These are phyloP conservation scores for Plecturocebus donacophilus DNA, from an alignment of 2,113 vertebrate species.

Conservation along the genomic window DNA sequence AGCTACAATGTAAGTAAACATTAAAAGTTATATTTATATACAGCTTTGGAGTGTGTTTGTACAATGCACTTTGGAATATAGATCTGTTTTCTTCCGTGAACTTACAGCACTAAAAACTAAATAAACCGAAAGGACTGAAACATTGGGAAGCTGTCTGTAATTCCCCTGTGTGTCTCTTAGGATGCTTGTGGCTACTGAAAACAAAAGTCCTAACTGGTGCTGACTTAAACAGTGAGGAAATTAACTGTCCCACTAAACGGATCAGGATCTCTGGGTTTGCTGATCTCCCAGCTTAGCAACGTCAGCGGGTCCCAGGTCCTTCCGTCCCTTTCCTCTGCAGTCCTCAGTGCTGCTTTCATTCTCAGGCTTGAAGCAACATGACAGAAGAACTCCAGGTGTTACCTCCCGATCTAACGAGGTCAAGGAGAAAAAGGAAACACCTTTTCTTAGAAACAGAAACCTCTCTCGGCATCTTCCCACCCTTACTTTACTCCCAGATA, in stretches of 20 bases:
- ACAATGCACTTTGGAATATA: not conserved
- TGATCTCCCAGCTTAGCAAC: not conserved
- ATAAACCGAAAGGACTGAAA: not conserved
- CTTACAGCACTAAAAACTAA: not conserved
- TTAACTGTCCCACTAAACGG: not conserved
- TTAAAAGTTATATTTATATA: constrained; percentile 11
- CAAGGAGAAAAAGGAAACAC: not conserved
- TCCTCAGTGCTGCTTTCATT: not conserved
- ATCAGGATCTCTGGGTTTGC: not conserved
- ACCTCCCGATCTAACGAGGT: not conserved
- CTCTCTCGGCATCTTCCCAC: not conserved
- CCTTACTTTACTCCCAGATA: not conserved
- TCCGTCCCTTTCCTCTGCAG: not conserved
- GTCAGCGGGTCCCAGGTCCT: not conserved
- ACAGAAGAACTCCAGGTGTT: not conserved
- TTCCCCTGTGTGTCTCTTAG: not conserved
- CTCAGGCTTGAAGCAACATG: not conserved
- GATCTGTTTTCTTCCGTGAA: constrained; percentile 13
- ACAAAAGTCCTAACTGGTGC: not conserved
- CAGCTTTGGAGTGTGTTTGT: not conserved
- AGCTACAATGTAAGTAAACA: constrained; percentile 6
- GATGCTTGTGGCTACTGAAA: not conserved
- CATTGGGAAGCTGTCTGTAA: not conserved
- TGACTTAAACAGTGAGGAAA: not conserved
- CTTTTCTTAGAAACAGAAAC: not conserved